Evolutionary conservation across 1,140 invertebrate species (phyloP).

Genomic region (Aphelenchoides fujianensis): DNA sequence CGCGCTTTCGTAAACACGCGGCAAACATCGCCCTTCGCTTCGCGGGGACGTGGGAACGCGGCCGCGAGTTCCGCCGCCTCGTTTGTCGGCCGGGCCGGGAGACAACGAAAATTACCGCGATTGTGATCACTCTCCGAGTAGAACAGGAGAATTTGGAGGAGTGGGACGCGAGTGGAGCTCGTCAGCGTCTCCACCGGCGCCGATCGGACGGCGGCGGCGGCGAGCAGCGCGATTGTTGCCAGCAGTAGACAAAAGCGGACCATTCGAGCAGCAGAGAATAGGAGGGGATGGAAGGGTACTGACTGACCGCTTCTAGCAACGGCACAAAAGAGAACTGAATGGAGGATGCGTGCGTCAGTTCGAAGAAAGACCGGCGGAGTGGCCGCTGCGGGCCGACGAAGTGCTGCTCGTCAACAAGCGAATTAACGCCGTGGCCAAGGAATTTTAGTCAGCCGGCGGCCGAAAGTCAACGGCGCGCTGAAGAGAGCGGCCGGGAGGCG

Average conservation of each 20-base stretch:
- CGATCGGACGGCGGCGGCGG: background rate
- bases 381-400: background rate
- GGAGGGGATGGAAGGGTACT: too few relatives aligned
- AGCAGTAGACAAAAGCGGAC: background rate
- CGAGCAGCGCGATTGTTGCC: background rate
- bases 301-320: too few relatives aligned
- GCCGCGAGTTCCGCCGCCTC: too few relatives aligned
- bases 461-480: too few relatives aligned
- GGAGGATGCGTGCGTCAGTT: background rate
- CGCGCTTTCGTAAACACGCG: background rate
- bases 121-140: background rate
- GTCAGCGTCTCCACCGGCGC: background rate
- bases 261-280: background rate
- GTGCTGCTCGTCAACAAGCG: background rate
- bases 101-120: background rate
- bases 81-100: background rate
- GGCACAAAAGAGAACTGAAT: background rate
- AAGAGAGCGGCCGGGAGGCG: too few relatives aligned
- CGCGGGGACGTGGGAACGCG: background rate
- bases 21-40: background rate
- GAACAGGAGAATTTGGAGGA: constrained; percentile 2
- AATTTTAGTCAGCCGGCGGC: too few relatives aligned
- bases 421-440: background rate
- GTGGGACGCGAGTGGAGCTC: constrained; percentile 1
- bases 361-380: background rate